Evolutionary conservation across 1,140 invertebrate species (phyloP).

Genomic region (Drosophila ironensis): DNA sequence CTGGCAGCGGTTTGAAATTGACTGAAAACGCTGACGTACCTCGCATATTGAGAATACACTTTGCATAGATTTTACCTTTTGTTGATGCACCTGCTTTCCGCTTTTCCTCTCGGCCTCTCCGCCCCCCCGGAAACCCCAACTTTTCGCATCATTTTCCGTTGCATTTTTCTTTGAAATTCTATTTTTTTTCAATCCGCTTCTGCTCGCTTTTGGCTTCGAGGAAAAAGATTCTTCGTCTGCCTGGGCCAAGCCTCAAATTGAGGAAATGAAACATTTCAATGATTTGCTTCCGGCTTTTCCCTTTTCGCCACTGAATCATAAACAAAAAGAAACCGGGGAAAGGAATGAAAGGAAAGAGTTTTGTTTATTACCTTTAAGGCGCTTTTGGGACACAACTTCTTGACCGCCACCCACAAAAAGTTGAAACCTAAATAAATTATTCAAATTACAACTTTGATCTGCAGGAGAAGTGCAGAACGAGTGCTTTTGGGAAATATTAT

Average conservation of each 20-base stretch:
- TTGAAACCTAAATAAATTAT: conserved; percentile 30
- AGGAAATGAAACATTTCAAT: conserved; percentile 78
- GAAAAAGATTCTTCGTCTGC: conserved; percentile 26
- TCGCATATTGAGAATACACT: conserved; percentile 26
- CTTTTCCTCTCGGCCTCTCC: not conserved
- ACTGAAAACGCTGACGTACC: conserved; percentile 29
- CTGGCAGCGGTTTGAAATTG: conserved; percentile 21
- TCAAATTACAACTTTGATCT: conserved; percentile 41
- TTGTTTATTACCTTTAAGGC: conserved; percentile 37
- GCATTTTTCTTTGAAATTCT: conserved; percentile 35
- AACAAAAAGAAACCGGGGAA: conserved; percentile 3
- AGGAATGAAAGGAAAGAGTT: conserved; percentile 42
- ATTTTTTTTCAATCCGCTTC: conserved; percentile 32
- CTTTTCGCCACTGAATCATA: conserved; percentile 15
- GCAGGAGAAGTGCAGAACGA: not conserved
- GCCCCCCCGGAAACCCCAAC: not conserved
- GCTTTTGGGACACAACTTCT: conserved; percentile 45
- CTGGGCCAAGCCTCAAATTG: conserved; percentile 46
- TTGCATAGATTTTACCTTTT: conserved; percentile 27
- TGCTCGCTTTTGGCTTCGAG: conserved; percentile 12
- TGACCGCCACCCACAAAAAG: conserved; percentile 31
- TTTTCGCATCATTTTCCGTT: not conserved
- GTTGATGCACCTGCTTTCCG: conserved; percentile 32
- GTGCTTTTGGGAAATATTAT: conserved; percentile 34
- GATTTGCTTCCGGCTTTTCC: conserved; percentile 66